Conservation (phyloP, 30 jellyfish, hydroid and myxozoan species). For the Chironex yamaguchii region DNA sequence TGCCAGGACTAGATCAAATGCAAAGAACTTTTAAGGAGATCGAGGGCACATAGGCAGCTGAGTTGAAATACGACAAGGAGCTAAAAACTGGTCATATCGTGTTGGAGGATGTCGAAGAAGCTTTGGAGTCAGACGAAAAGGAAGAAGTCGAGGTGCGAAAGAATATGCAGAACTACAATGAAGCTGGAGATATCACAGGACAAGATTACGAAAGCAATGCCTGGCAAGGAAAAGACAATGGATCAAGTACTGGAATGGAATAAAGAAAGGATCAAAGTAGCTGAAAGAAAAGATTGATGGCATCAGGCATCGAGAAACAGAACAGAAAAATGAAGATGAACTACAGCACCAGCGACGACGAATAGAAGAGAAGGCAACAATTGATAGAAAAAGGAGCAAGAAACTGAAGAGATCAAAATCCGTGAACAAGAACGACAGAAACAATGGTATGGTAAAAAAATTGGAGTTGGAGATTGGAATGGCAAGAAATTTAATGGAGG, state of each 20-base stretch:
- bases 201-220: slow-evolving; percentile 21
- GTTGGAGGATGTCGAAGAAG: slow-evolving; percentile 42
- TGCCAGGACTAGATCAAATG: slow-evolving; percentile 17
- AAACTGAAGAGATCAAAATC: background rate
- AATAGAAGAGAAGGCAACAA: slow-evolving; percentile 38
- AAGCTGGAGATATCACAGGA: no score
- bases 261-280: slow-evolving; percentile 45
- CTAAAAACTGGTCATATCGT: slow-evolving; percentile 18
- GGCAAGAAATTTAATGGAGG: background rate
- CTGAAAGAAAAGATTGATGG: slow-evolving; percentile 31
- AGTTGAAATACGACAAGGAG: slow-evolving; percentile 42
- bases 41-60: no score
- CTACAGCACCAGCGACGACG: slow-evolving; percentile 62
- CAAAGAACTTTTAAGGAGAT: no score
- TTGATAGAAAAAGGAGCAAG: slow-evolving; percentile 14
- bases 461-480: background rate
- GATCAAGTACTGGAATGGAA: slow-evolving; percentile 58
- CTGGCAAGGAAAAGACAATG: slow-evolving; percentile 26
- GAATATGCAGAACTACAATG: slow-evolving; percentile 25
- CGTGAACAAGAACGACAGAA: background rate
- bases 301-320: slow-evolving; percentile 34
- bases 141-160: slow-evolving; percentile 59
- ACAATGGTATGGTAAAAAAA: background rate
- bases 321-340: slow-evolving; percentile 53
- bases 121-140: slow-evolving; percentile 36